Evolutionary conservation across 2,888 invertebrate genomes (phyloP), one percentile per base, ranked within the genome.

Genomic region (Volucella zonaria): DNA sequence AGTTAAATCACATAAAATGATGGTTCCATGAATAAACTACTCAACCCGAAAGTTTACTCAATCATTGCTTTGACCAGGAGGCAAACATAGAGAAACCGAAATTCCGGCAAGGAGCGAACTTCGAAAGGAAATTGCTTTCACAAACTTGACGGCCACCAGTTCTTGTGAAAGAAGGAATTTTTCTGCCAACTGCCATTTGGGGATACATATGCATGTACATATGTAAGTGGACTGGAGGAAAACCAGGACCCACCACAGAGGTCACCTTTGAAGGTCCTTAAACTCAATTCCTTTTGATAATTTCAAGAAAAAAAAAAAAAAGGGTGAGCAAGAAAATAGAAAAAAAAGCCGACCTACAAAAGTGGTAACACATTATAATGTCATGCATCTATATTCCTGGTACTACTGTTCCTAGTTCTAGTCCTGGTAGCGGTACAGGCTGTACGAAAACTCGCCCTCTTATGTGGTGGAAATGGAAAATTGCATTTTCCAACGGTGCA

Each of bases 1-100:
- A 75, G 83, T 71, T 83, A 83, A 83, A 83, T 83, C 82, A 83
- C 82, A 79, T 75, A 83, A 83, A 79, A 83, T 79, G 79, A 83
- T 79, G 70, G 31, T 74, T 54, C 83, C 83, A 79, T 83, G 83
- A 83, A 83, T 83, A 83, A 83, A 83, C 83, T 83, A 83, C 75
- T 83, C 83, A 79, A 83, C 75, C 79, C 80, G 59, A 79, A 83
- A 83, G 83, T 83, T 83, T 83, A 80, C 79, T 80, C 83, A 83
- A 71, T 79, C 83, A 83, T 83, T 83, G 80, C 83, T 83, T 80
- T 83, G 79, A 80, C 83, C 83, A 76, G 54, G 31, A 83, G 67
- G 79, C 79, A 80, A 83, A 83, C 66, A 83, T 23, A 70, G 52
- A 70, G 11, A 77, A 59, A 70, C 58, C 58, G 40, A 40, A 49